A percentile compares a stretch with the other conserved stretches of the same genome.
Evolutionary conservation across 2,113 vertebrate species (phyloP).

Genomic region (Cavia aperea): DNA sequence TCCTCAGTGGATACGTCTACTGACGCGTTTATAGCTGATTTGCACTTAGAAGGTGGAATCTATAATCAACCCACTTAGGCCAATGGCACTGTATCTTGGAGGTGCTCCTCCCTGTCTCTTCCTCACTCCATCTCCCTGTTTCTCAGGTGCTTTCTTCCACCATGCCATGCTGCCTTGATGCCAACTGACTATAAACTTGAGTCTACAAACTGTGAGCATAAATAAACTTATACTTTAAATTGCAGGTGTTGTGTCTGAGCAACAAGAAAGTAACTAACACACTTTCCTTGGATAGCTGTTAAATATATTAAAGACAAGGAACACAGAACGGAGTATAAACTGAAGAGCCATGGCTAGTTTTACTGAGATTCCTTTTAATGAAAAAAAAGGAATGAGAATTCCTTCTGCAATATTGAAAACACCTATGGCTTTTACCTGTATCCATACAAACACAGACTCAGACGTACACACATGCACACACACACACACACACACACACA

Average conservation of each 20-base stretch:
- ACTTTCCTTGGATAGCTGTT: neutral
- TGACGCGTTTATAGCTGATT: neutral
- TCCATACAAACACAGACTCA: neutral
- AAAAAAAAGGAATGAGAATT: neutral
- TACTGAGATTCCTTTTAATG: neutral
- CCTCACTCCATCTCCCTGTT: neutral
- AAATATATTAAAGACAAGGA: neutral
- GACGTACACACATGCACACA: neutral
- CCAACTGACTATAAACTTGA: neutral
- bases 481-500: neutral
- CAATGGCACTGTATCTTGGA: neutral
- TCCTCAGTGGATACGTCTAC: neutral
- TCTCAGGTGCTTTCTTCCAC: neutral
- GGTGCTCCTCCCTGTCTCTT: neutral
- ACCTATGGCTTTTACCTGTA: neutral
- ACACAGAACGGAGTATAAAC: neutral
- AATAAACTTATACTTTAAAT: neutral
- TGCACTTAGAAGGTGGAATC: neutral
- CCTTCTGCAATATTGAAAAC: no score
- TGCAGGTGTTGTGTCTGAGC: neutral
- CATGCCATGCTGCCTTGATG: neutral
- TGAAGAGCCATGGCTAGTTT: neutral
- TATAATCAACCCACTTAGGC: accelerated
- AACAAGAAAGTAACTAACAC: neutral
- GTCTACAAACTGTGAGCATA: neutral